phyloP scores from a whole-genome alignment of 2,888 invertebrate species.

The Conistra vaccinii region DNA sequence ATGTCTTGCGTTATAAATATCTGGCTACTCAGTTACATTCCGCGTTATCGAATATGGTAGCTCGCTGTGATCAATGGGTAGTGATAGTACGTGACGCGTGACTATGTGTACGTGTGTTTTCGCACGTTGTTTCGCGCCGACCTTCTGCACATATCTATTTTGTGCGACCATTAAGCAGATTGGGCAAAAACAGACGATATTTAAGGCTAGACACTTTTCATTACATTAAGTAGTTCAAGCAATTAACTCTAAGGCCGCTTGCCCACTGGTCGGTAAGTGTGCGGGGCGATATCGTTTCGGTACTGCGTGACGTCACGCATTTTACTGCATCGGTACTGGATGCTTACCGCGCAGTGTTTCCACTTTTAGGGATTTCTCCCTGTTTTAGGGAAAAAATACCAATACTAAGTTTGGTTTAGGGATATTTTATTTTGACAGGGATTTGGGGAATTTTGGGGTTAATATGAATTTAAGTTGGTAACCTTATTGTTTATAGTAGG shows the following conservation, averaged over 20 bases:
- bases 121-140: not conserved
- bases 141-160: not conserved
- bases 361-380: too few relatives aligned
- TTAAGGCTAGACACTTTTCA: conserved; percentile 32
- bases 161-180: conserved; percentile 36
- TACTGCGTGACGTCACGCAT: too few relatives aligned
- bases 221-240: conserved; percentile 43
- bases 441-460: too few relatives aligned
- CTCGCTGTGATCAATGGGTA: not conserved
- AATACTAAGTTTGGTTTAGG: too few relatives aligned
- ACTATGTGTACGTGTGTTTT: not conserved
- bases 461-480: too few relatives aligned
- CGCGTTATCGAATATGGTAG: not conserved
- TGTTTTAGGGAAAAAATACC: too few relatives aligned
- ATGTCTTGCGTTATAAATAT: not conserved
- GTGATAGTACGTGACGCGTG: not conserved
- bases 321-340: too few relatives aligned
- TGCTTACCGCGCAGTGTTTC: too few relatives aligned
- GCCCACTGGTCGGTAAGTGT: too few relatives aligned
- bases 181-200: conserved; percentile 35
- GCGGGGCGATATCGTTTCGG: too few relatives aligned
- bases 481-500: too few relatives aligned
- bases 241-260: conserved; percentile 47
- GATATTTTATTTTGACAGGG: too few relatives aligned
- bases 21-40: not conserved